Evolutionary conservation across 2,797 vertebrate genomes (phyloP).

Genomic region (Enteromius viviparus): DNA sequence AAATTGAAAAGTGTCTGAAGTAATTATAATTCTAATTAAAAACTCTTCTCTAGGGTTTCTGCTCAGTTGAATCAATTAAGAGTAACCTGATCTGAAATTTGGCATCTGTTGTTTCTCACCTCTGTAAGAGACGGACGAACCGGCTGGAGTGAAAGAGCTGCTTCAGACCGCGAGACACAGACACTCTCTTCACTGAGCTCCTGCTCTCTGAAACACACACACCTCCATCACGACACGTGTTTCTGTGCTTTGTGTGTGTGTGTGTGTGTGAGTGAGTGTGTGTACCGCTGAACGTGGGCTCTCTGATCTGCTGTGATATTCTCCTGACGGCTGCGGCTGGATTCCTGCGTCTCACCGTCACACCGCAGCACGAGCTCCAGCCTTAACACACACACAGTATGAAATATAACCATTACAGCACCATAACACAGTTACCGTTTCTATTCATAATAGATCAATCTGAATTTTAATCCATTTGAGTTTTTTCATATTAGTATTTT

Average conservation of each 20-base stretch:
- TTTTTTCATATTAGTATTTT: not conserved
- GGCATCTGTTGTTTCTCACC: no score
- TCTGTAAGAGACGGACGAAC: constrained; percentile 80
- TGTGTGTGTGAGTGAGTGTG: constrained; percentile 3
- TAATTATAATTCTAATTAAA: no score
- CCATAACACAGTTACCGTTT: not conserved
- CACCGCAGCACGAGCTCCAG: constrained; percentile 76
- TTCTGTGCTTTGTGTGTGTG: not conserved
- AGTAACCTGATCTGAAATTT: no score
- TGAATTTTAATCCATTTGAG: no score
- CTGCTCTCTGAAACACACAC: constrained; percentile 66
- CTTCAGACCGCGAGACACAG: constrained; percentile 80
- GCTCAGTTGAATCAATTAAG: not conserved
- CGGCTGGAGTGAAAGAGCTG: constrained; percentile 82
- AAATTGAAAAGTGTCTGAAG: no score
- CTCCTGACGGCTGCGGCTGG: constrained; percentile 69
- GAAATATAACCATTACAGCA: not conserved
- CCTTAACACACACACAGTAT: constrained; percentile 61
- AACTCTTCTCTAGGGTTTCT: not conserved
- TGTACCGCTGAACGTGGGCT: constrained; percentile 70
- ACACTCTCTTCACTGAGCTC: constrained; percentile 74
- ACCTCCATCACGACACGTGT: not conserved
- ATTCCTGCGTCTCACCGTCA: constrained; percentile 72
- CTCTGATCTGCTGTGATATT: constrained; percentile 74
- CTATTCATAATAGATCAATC: not conserved